Percentiles rank a stretch among this genome's conserved stretches.
These are phyloP conservation scores for Cyprinus carpio DNA, from an alignment of 2,113 vertebrate genomes.

Conservation along the genomic window DNA sequence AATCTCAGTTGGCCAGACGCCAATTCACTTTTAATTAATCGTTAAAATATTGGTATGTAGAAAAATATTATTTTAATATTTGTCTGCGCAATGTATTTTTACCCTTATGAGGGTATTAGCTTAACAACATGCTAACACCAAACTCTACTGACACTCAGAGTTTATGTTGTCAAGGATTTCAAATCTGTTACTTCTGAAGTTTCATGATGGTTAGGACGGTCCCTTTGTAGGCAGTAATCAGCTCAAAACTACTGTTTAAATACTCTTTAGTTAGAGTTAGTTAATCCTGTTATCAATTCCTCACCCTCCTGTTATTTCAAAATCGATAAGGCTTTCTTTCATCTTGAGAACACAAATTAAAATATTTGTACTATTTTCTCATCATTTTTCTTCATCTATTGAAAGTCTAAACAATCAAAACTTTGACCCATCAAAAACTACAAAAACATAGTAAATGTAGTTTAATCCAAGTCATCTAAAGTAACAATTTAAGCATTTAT, in stretches of 20 bases:
- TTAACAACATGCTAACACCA: not conserved
- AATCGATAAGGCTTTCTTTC: not conserved
- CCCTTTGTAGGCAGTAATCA: not conserved
- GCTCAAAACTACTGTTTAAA: not conserved
- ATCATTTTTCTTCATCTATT: not conserved
- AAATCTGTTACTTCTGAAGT: not conserved
- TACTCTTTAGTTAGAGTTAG: not conserved
- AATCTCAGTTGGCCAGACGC: too few relatives aligned
- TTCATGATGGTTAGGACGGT: not conserved
- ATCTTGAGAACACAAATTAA: not conserved
- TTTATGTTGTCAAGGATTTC: not conserved
- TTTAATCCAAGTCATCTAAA: not conserved
- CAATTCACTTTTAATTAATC: too few relatives aligned
- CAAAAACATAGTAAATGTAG: not conserved
- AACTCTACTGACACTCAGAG: not conserved
- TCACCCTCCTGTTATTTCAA: not conserved
- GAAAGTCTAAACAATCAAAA: not conserved
- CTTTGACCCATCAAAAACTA: not conserved
- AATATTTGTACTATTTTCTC: not conserved
- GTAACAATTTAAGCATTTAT: not conserved
- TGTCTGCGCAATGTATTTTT: not conserved
- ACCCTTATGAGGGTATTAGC: not conserved
- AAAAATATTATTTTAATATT: not conserved
- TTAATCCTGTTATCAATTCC: not conserved
- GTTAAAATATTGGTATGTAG: too few relatives aligned